Conservation (phyloP, 2,113 vertebrate genomes). For the Emydocephalus ijimae region DNA sequence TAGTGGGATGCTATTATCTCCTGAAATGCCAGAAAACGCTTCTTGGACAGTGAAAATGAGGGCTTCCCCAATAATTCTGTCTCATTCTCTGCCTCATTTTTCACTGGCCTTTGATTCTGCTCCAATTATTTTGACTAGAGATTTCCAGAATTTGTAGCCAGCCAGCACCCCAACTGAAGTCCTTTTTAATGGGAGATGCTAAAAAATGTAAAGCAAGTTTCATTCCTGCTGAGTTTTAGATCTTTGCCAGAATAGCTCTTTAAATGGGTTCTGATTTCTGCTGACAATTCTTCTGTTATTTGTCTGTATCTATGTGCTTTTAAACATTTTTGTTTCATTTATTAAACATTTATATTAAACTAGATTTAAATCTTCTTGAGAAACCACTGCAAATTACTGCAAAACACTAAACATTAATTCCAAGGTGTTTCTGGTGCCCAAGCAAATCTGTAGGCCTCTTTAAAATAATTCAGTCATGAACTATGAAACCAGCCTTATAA, state of each 20-base stretch:
- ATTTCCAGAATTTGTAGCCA: not conserved
- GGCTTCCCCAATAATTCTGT: not conserved
- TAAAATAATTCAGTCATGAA: not conserved
- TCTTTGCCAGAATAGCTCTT: not conserved
- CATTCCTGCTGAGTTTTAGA: not conserved
- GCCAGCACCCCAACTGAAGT: not conserved
- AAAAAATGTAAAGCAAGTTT: not conserved
- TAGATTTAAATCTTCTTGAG: not conserved
- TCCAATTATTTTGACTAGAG: not conserved
- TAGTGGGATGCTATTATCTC: not conserved
- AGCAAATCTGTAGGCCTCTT: not conserved
- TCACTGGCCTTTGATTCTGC: not conserved
- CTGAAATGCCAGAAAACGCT: not conserved
- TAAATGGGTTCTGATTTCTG: not conserved
- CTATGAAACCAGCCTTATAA: not conserved
- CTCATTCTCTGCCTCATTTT: not conserved
- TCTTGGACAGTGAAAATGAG: not conserved
- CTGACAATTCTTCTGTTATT: not conserved
- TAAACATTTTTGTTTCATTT: not conserved
- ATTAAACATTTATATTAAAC: not conserved
- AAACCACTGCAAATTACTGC: not conserved
- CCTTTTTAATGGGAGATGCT: not conserved
- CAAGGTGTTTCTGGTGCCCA: not conserved
- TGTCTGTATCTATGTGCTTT: not conserved
- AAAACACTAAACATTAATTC: not conserved